Conservation (phyloP, 2,888 invertebrate genomes). For the Baccha elongata region DNA sequence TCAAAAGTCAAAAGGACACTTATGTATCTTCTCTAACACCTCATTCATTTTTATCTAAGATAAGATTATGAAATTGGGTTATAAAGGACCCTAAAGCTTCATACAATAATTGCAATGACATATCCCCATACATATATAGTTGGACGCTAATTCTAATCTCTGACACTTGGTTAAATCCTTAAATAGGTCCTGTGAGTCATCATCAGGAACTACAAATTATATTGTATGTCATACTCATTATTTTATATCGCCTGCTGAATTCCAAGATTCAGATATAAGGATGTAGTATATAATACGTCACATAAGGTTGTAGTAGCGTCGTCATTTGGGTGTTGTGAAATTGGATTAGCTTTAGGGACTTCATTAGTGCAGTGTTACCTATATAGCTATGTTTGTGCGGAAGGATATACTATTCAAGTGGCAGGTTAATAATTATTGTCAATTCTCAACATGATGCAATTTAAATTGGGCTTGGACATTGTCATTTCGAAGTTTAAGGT, state of each 20-base stretch:
- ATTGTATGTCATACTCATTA: conserved; percentile 24
- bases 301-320: conserved; percentile 25
- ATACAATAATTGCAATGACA: neutral
- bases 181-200: conserved; percentile 17
- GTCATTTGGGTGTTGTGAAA: conserved; percentile 36
- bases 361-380: neutral
- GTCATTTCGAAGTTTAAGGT: neutral
- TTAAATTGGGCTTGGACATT: conserved; percentile 36
- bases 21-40: conserved; percentile 47
- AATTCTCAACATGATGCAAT: conserved; percentile 49
- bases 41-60: conserved; percentile 42
- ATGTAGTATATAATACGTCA: neutral
- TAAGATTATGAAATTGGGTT: conserved; percentile 45
- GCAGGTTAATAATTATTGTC: conserved; percentile 58
- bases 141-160: conserved; percentile 28
- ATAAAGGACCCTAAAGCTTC: conserved; percentile 9
- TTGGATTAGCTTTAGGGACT: conserved; percentile 46
- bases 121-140: neutral
- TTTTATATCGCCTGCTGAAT: conserved; percentile 28
- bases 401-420: conserved; percentile 27
- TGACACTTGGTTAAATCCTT: conserved; percentile 18
- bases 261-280: conserved; percentile 6
- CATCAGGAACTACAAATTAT: conserved; percentile 24
- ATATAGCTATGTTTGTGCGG: neutral
- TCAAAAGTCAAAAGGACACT: conserved; percentile 37